Conservation (phyloP, 2,888 invertebrate genomes). For the Orchesellides sinensis region DNA sequence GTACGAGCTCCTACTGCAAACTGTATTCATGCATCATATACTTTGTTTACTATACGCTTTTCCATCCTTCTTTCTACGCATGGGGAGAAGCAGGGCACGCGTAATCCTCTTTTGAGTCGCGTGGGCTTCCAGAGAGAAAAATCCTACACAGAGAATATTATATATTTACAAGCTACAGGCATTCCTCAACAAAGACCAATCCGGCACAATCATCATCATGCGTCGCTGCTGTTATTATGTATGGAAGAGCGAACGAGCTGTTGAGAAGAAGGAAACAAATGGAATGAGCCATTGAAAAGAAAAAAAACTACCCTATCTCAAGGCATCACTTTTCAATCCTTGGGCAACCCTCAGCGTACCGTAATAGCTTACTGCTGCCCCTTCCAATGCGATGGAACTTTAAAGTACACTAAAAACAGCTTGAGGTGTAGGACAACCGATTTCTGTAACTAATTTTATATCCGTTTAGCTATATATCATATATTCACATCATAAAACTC, state of each 20-base stretch:
- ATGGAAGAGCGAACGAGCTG: slow-evolving; percentile 17
- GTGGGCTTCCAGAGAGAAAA: slow-evolving; percentile 62
- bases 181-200: slow-evolving; percentile 52
- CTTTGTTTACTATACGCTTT: background rate
- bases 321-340: slow-evolving; percentile 62
- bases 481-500: no score
- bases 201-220: slow-evolving; percentile 36
- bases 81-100: slow-evolving; percentile 62
- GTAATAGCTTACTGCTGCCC: no score
- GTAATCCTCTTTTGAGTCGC: slow-evolving; percentile 69
- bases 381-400: no score
- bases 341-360: no score
- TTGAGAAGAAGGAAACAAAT: slow-evolving; percentile 38
- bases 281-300: slow-evolving; percentile 47
- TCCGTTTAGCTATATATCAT: no score
- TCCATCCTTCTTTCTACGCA: background rate
- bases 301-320: slow-evolving; percentile 59
- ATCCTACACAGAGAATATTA: slow-evolving; percentile 19
- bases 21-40: no score
- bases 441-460: background rate
- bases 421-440: no score
- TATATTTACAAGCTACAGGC: no score
- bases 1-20: no score
- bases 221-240: slow-evolving; percentile 39
- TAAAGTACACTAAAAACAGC: background rate